Base-by-base conservation (phyloP, 2,888 invertebrate genomes). In the Caenorhabditis doughertyi region DNA sequence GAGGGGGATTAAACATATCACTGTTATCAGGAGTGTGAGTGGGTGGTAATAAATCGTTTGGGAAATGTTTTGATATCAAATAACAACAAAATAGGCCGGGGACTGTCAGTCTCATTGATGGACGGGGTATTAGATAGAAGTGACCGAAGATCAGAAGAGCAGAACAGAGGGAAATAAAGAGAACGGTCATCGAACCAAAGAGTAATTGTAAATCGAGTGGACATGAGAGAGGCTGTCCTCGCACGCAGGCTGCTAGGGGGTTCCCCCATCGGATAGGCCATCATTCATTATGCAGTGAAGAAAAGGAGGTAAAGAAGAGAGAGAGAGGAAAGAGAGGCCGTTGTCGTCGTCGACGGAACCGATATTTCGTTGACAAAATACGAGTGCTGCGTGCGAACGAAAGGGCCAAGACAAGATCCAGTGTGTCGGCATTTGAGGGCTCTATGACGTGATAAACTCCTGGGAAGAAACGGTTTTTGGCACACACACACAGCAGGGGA, bases 311-410 rank as follows among this genome's bases (percentile, higher is more conserved):
- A n/a, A n/a, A n/a, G 35, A 35, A 3, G 51, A 39, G 35, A 23
- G 49, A 35, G 53, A 25, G 56, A 70, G 32, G 32, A 13, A 29
- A 21, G 32, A 44, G 62, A 11, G 27, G 44, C 25, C 44, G 65
- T 65, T 39, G 62, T 44, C 68, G 60, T 51, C 73, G 73, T 32
- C 80, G 73, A 73, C 60, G 80, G 71, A 51, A 73, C 53, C 68
- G 73, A 68, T 80, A 80, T 80, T 80, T 80, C 80, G 80, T 80
- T 80, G 80, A 80, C 80, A 80, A 68, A 80, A 53, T 71, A 79
- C 58, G 1, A 16, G 65, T 18, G 64, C 58, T 58, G 67, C 56
- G 74, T 62, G 53, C 55, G 60, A 44, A 42, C 62, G 25, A 39
- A 62, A 25, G 47, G 60, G 39, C 60, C 58, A 29, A 49, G 23